Conservation (phyloP, 2,888 invertebrate species). For the Cyaniris semiargus region DNA sequence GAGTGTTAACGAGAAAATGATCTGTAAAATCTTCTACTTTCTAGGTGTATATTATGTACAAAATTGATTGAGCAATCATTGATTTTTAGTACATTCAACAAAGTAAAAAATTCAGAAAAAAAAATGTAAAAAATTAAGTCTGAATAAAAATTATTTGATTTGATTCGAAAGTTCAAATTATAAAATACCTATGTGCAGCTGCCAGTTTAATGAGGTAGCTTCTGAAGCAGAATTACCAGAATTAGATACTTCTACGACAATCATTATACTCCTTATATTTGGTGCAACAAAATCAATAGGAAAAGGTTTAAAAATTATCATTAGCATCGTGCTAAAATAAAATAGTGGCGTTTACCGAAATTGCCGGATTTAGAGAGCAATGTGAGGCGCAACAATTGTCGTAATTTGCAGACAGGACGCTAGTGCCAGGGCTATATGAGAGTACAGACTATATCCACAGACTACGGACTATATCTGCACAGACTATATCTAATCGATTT, state of each 20-base stretch:
- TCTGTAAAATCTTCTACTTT: background rate
- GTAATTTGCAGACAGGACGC: slow-evolving; percentile 57
- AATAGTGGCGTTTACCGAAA: background rate
- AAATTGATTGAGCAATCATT: background rate
- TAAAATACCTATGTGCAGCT: too few species aligned
- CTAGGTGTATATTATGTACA: background rate
- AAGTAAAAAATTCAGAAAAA: too few species aligned
- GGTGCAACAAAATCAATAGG: background rate
- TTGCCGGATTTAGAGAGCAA: slow-evolving; percentile 4
- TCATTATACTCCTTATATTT: background rate
- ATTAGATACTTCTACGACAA: background rate
- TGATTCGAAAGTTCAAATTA: too few species aligned
- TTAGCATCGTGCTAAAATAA: background rate
- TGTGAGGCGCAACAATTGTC: slow-evolving; percentile 55
- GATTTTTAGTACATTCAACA: background rate
- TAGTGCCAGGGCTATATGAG: background rate
- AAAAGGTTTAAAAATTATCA: background rate
- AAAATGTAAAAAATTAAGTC: too few species aligned
- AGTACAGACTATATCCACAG: background rate
- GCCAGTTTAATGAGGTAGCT: background rate
- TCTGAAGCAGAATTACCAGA: background rate
- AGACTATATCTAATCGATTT: slow-evolving; percentile 64
- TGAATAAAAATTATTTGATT: too few species aligned
- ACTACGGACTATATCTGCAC: background rate
- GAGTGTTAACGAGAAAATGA: background rate